Conservation (phyloP, 2,888 invertebrate genomes). For the Parnassius apollo region DNA sequence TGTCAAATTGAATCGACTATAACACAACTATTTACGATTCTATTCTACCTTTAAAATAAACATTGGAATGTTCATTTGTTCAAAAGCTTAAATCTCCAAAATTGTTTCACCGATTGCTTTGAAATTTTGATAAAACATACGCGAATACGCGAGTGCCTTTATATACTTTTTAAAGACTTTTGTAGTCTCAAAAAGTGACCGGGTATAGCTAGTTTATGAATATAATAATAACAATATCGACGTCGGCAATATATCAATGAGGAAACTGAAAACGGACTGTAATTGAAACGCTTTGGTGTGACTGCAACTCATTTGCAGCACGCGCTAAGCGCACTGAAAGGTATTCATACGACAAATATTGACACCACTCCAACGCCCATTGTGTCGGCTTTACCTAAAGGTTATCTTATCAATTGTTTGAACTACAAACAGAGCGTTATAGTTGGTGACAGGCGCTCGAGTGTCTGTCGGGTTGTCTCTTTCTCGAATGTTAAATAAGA, state of each 20-base stretch:
- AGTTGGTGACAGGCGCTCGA: slow-evolving; percentile 73
- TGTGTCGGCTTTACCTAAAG: slow-evolving; percentile 76
- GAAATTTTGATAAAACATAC: no score
- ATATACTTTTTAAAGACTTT: no score
- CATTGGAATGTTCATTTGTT: no score
- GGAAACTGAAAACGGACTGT: neutral
- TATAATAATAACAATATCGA: no score
- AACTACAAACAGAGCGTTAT: slow-evolving; percentile 62
- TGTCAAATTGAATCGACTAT: no score
- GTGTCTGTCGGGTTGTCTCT: slow-evolving; percentile 71
- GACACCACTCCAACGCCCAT: slow-evolving; percentile 60
- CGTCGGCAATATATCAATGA: neutral
- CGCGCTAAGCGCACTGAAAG: slow-evolving; percentile 70
- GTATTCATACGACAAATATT: slow-evolving; percentile 75
- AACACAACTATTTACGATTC: no score
- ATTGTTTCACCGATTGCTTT: no score
- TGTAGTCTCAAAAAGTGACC: no score
- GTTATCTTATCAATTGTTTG: slow-evolving; percentile 79
- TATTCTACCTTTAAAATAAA: no score
- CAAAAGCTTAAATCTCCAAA: no score
- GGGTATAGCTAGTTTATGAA: no score
- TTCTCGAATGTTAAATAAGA: slow-evolving; percentile 39
- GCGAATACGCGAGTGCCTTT: no score
- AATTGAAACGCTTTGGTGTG: slow-evolving; percentile 47
- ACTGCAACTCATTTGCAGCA: slow-evolving; percentile 45